Evolutionary conservation across 2,888 invertebrate species (phyloP).

Genomic region (Lithodes maja): DNA sequence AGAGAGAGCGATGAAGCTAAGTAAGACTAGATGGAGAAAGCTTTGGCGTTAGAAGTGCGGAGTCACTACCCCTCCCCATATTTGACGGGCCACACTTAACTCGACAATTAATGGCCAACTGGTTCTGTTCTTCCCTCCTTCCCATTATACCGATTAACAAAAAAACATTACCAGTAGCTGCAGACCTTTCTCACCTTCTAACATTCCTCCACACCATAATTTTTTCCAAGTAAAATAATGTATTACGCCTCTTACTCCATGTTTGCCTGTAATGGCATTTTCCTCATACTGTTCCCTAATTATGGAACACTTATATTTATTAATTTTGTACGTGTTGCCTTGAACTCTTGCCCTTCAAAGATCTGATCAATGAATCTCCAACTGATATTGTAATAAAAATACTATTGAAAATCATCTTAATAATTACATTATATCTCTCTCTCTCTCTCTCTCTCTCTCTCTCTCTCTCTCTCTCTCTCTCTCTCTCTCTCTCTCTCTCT

Average conservation of each 20-base stretch:
- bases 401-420: too few species aligned
- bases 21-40: not conserved
- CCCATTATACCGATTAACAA: conserved; percentile 27
- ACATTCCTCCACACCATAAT: too few species aligned
- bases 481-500: conserved; percentile 20
- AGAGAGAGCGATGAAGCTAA: too few species aligned
- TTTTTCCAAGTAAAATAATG: too few species aligned
- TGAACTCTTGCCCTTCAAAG: too few species aligned
- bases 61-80: conserved; percentile 41
- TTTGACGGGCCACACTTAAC: conserved; percentile 53
- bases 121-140: conserved; percentile 35
- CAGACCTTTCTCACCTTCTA: not conserved
- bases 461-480: not conserved
- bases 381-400: too few species aligned
- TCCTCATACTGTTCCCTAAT: too few species aligned
- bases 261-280: too few species aligned
- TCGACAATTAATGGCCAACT: conserved; percentile 53
- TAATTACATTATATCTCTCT: not conserved
- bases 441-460: not conserved
- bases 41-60: not conserved
- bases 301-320: too few species aligned
- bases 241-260: too few species aligned
- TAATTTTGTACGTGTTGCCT: too few species aligned
- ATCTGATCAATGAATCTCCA: too few species aligned
- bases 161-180: conserved; percentile 9